Percentiles rank a stretch among this genome's conserved stretches.
These are phyloP conservation scores for Zaprionus capensis DNA, from an alignment of 1,140 invertebrate species.

Conservation along the genomic window DNA sequence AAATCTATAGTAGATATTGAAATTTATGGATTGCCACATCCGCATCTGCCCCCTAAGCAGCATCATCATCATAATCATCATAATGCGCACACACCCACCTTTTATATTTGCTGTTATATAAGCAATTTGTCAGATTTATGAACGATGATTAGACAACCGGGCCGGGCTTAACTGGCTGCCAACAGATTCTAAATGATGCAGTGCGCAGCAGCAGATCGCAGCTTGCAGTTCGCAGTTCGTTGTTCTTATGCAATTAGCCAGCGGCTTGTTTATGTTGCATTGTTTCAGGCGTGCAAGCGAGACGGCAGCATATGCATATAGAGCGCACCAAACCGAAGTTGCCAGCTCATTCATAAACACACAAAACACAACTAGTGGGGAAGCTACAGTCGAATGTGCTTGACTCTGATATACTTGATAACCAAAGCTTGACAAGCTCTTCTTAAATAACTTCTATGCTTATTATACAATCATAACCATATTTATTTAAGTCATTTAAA, in stretches of 20 bases:
- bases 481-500: too few relatives aligned
- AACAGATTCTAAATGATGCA: constrained; percentile 55
- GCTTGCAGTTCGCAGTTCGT: background rate
- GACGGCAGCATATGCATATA: constrained; percentile 9
- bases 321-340: background rate
- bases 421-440: too few relatives aligned
- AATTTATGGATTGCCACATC: constrained; percentile 61
- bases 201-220: background rate
- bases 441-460: background rate
- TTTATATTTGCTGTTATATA: constrained; percentile 43
- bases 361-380: background rate
- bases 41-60: constrained; percentile 63
- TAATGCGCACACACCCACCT: constrained; percentile 76
- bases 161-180: constrained; percentile 32
- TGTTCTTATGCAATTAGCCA: constrained; percentile 65
- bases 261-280: constrained; percentile 74
- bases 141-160: constrained; percentile 60
- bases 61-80: constrained; percentile 5
- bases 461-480: too few relatives aligned
- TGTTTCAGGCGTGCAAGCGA: constrained; percentile 36
- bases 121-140: constrained; percentile 79
- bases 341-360: constrained; percentile 66
- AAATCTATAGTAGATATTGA: constrained; percentile 8
- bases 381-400: too few relatives aligned
- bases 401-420: too few relatives aligned